Base-by-base conservation (phyloP, 1,140 invertebrate genomes). In the Drosophila bocqueti region DNA sequence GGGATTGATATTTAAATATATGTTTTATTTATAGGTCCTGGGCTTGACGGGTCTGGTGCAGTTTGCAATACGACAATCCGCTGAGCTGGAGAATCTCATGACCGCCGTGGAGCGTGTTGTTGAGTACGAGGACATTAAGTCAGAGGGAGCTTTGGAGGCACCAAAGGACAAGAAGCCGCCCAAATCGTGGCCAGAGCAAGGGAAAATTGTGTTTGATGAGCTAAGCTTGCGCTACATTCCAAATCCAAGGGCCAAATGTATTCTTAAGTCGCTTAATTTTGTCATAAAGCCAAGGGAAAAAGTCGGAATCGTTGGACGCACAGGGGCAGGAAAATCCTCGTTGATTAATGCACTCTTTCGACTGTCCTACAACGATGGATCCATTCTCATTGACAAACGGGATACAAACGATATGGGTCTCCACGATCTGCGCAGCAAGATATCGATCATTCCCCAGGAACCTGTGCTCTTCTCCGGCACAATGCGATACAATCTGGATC, bases 401-500 rank as follows among this genome's bases (percentile, higher is more conserved):
- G 93, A 95, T 40, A 96, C 94, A 0, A 93, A 93, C 1, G 71
- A 92, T 47, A 93, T 96, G 90, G 95, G 96, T 0, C 86, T 97
- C 13, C 95, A 96, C 67, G 95, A 96, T 91, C 93, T 97, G 10
- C 94, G 97, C 46, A 95, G 95, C 42, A 96, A 96, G 89, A 94
- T 98, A 29, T 97, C 97, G 40, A 98, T 98, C 66, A 98, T 98
- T 79, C 97, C 98, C 11, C 98, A 98, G 93, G 97, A 24, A 24
- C 24, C 24, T 24, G 24, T 24, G 95, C 93, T 98, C 10, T 98
- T 98, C 92, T 96, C 95, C 0, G 97, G 96, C 42, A 96, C 95
- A 45, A 95, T 98, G 93, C 93, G 97, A 10, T 95, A 95, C 83
- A 98, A 98, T 93, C 93, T 98, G 13, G 97, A 98, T 93, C 97